Base-by-base conservation (phyloP, 1,140 invertebrate species). In the Zaprionus taronus region DNA sequence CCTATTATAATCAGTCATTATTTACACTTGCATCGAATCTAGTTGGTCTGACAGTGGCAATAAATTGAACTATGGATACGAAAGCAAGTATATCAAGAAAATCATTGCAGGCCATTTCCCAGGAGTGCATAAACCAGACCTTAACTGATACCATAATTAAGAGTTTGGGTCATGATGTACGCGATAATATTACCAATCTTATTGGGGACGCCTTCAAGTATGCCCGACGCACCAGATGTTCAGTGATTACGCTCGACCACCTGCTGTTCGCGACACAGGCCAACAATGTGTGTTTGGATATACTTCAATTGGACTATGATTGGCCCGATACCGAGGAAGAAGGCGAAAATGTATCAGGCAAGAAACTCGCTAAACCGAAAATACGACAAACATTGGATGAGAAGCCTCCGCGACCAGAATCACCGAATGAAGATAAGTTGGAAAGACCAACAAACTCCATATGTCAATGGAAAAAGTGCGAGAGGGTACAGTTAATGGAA, bases 401-500 rank as follows among this genome's bases (percentile, higher is more conserved):
- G 3, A 47, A 9, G 15, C 12, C 17, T 24, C 11, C 1, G 0
- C 24, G 4, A 6, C 15, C 53, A 6, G 26, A 56, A 26, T 17
- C 41, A 28, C 15, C 38, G 4, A 1, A 26, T 4, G 24, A 61
- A 11, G n/a, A 11, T 6, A 26, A 47, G 24, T 20, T 17, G 7
- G 12, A 15, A n/a, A 2, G 22, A 17, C 56, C 31, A 69, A 47
- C 7, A 69, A 38, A 49, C 47, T 1, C 2, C n/a, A 28, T 34
- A 14, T 22, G 22, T 2, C 14, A 7, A 22, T 82, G 62, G 57
- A 12, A 53, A 4, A 79, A 68, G 4, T 7, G 31, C 12, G 76
- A 83, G 31, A 24, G 41, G 36, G 76, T 76, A 1, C 22, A 36
- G 20, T 24, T 83, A 1, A 76, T 64, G 64, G 17, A 63, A n/a